Percentiles rank a stretch among this genome's conserved stretches.
phyloP scores from a whole-genome alignment of 1,140 invertebrate genomes.

The Drosophila punjabiensis region DNA sequence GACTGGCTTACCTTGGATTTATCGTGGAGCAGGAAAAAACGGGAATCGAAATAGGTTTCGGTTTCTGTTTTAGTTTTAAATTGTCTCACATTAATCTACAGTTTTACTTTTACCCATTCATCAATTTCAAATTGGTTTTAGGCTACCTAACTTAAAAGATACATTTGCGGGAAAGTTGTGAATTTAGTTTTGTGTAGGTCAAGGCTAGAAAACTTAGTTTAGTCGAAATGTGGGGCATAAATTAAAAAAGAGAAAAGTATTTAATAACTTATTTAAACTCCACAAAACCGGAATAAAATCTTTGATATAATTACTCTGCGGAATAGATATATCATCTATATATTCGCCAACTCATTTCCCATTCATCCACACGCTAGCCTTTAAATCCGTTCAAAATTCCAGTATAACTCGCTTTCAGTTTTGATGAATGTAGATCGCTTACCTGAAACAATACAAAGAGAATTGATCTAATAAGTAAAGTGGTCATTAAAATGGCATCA shows the following conservation, averaged over 20 bases:
- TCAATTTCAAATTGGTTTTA: slow-evolving; percentile 15
- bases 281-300: background rate
- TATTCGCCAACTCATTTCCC: slow-evolving; percentile 1
- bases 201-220: slow-evolving; percentile 3
- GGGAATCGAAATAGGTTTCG: slow-evolving; percentile 35
- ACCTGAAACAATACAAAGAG: slow-evolving; percentile 42
- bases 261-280: too few species aligned
- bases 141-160: background rate
- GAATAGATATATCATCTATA: background rate
- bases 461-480: slow-evolving; percentile 44
- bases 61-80: slow-evolving; percentile 39
- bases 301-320: background rate
- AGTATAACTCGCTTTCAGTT: slow-evolving; percentile 31
- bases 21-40: slow-evolving; percentile 28
- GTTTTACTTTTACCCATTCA: slow-evolving; percentile 38
- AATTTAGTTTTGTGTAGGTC: slow-evolving; percentile 1
- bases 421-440: slow-evolving; percentile 47
- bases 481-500: slow-evolving; percentile 36
- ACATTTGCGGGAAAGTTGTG: slow-evolving; percentile 5
- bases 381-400: slow-evolving; percentile 1
- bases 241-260: background rate
- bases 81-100: slow-evolving; percentile 38
- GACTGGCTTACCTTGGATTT: slow-evolving; percentile 68
- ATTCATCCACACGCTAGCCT: slow-evolving; percentile 6
- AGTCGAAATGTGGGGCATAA: background rate